Evolutionary conservation across 2,888 invertebrate species (phyloP).

Genomic region (Calephelis perditalis): DNA sequence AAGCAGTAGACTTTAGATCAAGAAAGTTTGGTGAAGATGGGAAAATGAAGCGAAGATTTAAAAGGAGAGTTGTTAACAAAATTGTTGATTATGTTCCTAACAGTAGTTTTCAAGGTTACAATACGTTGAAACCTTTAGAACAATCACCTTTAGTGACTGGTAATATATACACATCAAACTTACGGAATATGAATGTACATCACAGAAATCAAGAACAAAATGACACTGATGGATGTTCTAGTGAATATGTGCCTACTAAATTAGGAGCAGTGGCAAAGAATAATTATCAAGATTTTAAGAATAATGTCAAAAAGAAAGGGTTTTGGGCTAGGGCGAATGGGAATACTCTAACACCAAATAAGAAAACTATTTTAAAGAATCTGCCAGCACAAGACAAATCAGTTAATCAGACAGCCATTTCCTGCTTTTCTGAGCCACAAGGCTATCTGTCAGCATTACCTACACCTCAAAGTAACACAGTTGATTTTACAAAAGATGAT

Average conservation of each 20-base stretch:
- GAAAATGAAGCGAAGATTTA: slow-evolving; percentile 48
- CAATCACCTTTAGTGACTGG: slow-evolving; percentile 58
- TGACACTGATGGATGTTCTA: slow-evolving; percentile 55
- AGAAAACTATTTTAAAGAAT: slow-evolving; percentile 30
- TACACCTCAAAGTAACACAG: slow-evolving; percentile 20
- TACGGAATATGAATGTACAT: slow-evolving; percentile 56
- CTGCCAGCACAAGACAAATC: slow-evolving; percentile 20
- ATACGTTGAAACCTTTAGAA: slow-evolving; percentile 48
- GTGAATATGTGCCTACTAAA: slow-evolving; percentile 70
- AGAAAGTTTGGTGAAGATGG: slow-evolving; percentile 55
- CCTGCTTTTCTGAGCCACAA: slow-evolving; percentile 21
- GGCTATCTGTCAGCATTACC: slow-evolving; percentile 27
- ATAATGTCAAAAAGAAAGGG: slow-evolving; percentile 63
- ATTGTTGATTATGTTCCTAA: slow-evolving; percentile 36
- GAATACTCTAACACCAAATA: slow-evolving; percentile 40
- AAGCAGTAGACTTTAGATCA: slow-evolving; percentile 62
- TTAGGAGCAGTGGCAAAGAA: slow-evolving; percentile 60
- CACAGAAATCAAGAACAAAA: slow-evolving; percentile 35
- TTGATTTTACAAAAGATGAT: slow-evolving; percentile 47
- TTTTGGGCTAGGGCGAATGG: slow-evolving; percentile 71
- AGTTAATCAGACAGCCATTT: slow-evolving; percentile 13
- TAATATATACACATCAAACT: slow-evolving; percentile 60
- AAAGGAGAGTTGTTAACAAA: slow-evolving; percentile 39
- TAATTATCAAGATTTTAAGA: slow-evolving; percentile 69
- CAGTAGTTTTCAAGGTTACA: slow-evolving; percentile 52